phyloP scores from a whole-genome alignment of 2,797 vertebrate genomes.

The Sebastes trivittatus region DNA sequence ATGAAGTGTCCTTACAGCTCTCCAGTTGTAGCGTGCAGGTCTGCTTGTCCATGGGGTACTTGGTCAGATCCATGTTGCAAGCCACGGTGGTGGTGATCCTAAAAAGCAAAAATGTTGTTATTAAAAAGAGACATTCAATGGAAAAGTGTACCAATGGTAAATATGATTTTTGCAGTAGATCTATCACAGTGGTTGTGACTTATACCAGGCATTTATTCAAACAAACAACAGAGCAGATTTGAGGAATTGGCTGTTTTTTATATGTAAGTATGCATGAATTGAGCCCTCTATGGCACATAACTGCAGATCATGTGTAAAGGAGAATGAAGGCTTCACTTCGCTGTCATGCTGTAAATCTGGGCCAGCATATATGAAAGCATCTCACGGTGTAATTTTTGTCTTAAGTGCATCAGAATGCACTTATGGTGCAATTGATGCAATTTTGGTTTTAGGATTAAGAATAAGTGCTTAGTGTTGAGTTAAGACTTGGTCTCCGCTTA shows the following conservation, averaged over 20 bases:
- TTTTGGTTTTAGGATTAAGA: neutral
- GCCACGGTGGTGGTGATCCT: conserved; percentile 93
- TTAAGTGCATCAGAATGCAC: neutral
- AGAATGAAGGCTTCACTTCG: neutral
- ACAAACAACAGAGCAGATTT: neutral
- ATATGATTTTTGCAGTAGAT: neutral
- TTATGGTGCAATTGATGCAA: neutral
- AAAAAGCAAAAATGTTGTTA: neutral
- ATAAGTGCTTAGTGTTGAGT: neutral
- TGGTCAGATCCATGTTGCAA: conserved; percentile 94
- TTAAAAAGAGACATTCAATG: neutral
- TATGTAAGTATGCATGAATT: neutral
- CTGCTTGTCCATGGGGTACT: conserved; percentile 96
- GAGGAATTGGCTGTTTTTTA: neutral
- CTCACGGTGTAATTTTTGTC: neutral
- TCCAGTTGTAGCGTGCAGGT: conserved; percentile 92
- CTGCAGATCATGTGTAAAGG: neutral
- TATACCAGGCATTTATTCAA: neutral
- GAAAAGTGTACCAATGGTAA: neutral
- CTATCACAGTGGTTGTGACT: neutral
- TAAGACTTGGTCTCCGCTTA: neutral
- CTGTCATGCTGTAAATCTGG: neutral
- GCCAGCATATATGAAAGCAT: neutral
- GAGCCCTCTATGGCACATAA: neutral
- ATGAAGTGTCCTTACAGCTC: conserved; percentile 86